Evolutionary conservation across 2,888 invertebrate genomes (phyloP).

Genomic region (Meganola albula): DNA sequence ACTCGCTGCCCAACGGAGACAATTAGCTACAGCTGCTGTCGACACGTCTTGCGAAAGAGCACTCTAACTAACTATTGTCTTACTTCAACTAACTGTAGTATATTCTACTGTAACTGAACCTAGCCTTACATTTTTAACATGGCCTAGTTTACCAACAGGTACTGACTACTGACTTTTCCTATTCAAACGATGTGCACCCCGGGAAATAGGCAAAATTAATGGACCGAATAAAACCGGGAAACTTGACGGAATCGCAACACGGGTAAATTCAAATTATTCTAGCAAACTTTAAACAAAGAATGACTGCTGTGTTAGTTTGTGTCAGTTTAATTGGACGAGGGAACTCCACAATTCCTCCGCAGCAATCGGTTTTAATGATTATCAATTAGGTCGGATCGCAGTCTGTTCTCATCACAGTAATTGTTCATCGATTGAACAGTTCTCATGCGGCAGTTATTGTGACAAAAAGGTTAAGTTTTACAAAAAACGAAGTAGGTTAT

Average conservation of each 20-base stretch:
- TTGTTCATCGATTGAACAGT: conserved; percentile 54
- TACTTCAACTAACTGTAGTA: no score
- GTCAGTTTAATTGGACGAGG: conserved; percentile 54
- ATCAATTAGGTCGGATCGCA: conserved; percentile 56
- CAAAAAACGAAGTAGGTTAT: no score
- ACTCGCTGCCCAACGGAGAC: conserved; percentile 49
- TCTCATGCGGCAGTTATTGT: no score
- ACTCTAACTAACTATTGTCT: conserved; percentile 44
- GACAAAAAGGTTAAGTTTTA: no score
- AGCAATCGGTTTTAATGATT: conserved; percentile 46
- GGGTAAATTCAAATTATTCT: no score
- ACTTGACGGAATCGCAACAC: no score
- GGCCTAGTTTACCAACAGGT: conserved; percentile 21
- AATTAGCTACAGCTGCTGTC: conserved; percentile 62
- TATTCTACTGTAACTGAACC: no score
- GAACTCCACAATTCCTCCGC: conserved; percentile 45
- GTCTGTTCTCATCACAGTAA: conserved; percentile 48
- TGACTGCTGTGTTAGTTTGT: conserved; percentile 35
- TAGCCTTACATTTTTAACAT: conserved; percentile 32
- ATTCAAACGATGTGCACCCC: no score
- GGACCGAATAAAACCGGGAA: no score
- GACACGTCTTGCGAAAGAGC: conserved; percentile 38
- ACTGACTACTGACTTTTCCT: no score
- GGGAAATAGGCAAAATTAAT: no score
- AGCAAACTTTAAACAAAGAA: conserved; percentile 30